phyloP scores from a whole-genome alignment of 2,797 vertebrate genomes.

The Poecile montanus region DNA sequence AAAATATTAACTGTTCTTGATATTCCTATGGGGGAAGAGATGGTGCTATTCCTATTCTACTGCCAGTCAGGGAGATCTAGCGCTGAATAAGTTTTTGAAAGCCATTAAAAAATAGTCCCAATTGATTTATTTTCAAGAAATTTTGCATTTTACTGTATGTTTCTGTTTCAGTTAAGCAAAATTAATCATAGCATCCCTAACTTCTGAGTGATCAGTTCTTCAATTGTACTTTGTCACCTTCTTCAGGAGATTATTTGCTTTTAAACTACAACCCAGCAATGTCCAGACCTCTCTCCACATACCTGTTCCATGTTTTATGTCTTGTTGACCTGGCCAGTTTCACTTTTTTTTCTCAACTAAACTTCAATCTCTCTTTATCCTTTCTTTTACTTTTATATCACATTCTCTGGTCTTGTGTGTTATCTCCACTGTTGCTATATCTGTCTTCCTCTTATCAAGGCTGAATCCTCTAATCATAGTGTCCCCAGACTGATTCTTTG shows the following conservation, averaged over 20 bases:
- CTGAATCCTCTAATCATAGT: not conserved
- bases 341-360: not conserved
- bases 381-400: not conserved
- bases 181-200: not conserved
- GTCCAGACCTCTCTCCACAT: not conserved
- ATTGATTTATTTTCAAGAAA: not conserved
- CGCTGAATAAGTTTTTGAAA: not conserved
- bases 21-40: not conserved
- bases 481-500: slow-evolving; percentile 3
- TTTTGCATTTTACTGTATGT: not conserved
- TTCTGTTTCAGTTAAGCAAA: not conserved
- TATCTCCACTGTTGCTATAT: not conserved
- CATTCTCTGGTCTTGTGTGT: not conserved
- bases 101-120: not conserved
- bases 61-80: not conserved
- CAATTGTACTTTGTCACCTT: not conserved
- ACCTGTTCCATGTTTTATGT: not conserved
- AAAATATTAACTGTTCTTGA: not conserved
- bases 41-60: not conserved
- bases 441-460: not conserved
- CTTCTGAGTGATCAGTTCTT: not conserved
- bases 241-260: not conserved
- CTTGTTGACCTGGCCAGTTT: not conserved
- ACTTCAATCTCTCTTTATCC: not conserved
- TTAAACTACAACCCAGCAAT: not conserved